phyloP scores from a whole-genome alignment of 2,888 invertebrate species.

The Molorchus minor region DNA sequence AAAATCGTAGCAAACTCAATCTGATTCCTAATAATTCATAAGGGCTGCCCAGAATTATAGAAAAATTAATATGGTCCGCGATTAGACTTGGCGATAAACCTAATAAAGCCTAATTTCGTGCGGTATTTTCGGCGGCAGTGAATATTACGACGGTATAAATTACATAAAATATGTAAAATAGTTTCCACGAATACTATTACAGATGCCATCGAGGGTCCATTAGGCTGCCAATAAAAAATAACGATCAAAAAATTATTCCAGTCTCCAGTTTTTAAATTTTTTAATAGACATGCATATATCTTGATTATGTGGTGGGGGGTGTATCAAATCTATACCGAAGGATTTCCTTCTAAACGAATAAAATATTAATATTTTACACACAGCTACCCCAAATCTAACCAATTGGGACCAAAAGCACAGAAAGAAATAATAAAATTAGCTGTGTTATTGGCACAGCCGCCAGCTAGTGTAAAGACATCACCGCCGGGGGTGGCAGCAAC shows the following conservation, averaged over 20 bases:
- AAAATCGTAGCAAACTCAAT: constrained; percentile 3
- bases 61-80: constrained; percentile 15
- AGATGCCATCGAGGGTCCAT: too few species aligned
- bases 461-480: constrained; percentile 26
- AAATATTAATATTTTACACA: constrained; percentile 20
- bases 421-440: constrained; percentile 39
- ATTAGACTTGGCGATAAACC: constrained; percentile 7
- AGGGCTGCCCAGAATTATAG: constrained; percentile 12
- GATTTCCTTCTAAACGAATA: too few species aligned
- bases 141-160: too few species aligned
- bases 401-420: constrained; percentile 34
- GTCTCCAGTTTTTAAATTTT: too few species aligned
- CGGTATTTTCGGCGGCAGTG: background rate
- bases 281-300: too few species aligned
- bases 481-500: too few species aligned
- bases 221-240: too few species aligned
- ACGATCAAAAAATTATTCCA: too few species aligned
- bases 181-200: too few species aligned
- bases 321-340: too few species aligned
- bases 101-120: constrained; percentile 14
- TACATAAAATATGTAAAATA: too few species aligned
- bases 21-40: constrained; percentile 17
- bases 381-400: constrained; percentile 15
- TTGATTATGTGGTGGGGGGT: too few species aligned
- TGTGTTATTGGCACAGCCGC: constrained; percentile 36